Conservation (phyloP, 2,888 invertebrate species). For the Lingula anatina region DNA sequence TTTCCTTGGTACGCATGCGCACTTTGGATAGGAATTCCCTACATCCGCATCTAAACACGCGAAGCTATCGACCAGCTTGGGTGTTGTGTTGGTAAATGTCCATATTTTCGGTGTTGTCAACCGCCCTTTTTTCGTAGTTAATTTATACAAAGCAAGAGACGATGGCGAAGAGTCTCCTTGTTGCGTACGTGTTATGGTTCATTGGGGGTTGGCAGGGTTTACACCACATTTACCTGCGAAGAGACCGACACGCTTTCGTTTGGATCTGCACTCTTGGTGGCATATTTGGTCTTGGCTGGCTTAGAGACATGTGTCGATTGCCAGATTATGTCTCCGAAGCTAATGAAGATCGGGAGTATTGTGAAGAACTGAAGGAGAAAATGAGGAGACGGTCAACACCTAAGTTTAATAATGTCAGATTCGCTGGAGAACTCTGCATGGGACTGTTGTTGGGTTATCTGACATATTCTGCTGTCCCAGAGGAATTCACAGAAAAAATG, state of each 20-base stretch:
- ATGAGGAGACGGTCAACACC: conserved; percentile 51
- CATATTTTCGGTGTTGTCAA: too few species aligned
- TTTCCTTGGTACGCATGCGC: too few species aligned
- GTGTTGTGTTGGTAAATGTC: too few species aligned
- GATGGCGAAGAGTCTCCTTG: conserved; percentile 56
- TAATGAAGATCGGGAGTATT: conserved; percentile 45
- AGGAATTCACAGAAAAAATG: conserved; percentile 3
- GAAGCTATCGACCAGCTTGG: too few species aligned
- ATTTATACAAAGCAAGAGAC: too few species aligned
- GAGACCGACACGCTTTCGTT: conserved; percentile 85
- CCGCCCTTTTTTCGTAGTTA: too few species aligned
- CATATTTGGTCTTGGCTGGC: conserved; percentile 78
- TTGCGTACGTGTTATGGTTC: conserved; percentile 80
- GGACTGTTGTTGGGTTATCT: conserved; percentile 31
- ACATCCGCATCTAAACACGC: too few species aligned
- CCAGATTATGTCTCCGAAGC: conserved; percentile 76
- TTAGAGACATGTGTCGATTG: conserved; percentile 77
- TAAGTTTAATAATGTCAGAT: conserved; percentile 16
- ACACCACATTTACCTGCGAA: conserved; percentile 83
- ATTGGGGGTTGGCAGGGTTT: conserved; percentile 82
- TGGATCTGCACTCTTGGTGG: conserved; percentile 80
- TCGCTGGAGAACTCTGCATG: conserved; percentile 30
- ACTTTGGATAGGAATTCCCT: too few species aligned
- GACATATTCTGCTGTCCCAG: conserved; percentile 8
- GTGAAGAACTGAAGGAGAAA: conserved; percentile 59